phyloP scores from a whole-genome alignment of 2,888 invertebrate genomes.

The Macrosiphum euphorbiae region DNA sequence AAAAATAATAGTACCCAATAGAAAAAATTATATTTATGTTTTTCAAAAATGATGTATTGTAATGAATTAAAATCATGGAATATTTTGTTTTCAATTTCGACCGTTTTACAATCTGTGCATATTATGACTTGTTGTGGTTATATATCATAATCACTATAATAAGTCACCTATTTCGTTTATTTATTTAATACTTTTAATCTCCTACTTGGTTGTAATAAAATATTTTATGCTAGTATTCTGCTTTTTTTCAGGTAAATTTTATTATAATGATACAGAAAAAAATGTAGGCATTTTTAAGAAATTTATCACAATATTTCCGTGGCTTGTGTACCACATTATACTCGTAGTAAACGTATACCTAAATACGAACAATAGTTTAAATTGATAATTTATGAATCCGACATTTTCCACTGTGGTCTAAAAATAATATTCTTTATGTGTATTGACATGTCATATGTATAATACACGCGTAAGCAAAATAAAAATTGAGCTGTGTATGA shows the following conservation, averaged over 20 bases:
- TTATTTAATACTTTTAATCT: not conserved
- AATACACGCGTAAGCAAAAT: conserved; percentile 3
- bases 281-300: conserved; percentile 2
- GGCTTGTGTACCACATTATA: not conserved
- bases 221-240: too few species aligned
- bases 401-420: not conserved
- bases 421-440: conserved; percentile 21
- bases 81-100: too few species aligned
- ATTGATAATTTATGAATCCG: conserved; percentile 19
- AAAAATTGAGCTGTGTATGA: conserved; percentile 15
- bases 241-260: not conserved
- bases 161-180: not conserved
- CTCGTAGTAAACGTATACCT: not conserved
- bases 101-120: too few species aligned
- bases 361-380: conserved; percentile 8
- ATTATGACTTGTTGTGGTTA: too few species aligned
- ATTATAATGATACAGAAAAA: not conserved
- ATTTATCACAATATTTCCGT: conserved; percentile 23
- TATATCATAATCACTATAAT: not conserved
- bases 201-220: too few species aligned
- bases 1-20: too few species aligned
- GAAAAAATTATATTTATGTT: too few species aligned
- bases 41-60: too few species aligned
- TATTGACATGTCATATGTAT: not conserved
- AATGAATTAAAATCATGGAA: too few species aligned